Base-by-base conservation (phyloP, 2,888 invertebrate species). In the Oxytorus armatus region DNA sequence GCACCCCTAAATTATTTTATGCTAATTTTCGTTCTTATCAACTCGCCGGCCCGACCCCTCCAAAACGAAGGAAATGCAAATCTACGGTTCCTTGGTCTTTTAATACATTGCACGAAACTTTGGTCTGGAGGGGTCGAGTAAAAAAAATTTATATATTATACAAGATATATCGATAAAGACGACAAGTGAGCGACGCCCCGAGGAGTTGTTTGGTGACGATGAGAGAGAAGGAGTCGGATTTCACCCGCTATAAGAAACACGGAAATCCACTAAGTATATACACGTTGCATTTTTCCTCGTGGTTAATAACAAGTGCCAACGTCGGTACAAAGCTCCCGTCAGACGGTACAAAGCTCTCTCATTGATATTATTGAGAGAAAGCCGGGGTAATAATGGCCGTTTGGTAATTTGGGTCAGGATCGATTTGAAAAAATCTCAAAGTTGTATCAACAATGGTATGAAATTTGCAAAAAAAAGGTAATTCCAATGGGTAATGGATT, bases 191-290 rank as follows among this genome's bases (percentile, higher is more conserved):
- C 36, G 16, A 70, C 33, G 29, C 18, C 14, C 21, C n/a, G 5
- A 11, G 14, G 18, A n/a, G 10, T 47, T 21, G 33, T 33, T 23
- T 11, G 4, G 2, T 10, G 25, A 16, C 0, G 10, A n/a, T 29
- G 49, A 23, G 18, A 66, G 21, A 51, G 63, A 16, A 65, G 18
- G 29, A 29, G 53, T 0, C 14, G 29, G 18, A 74, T 33, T 74
- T 47, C 11, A 25, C 36, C 57, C 21, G 57, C 25, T 74, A 16
- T n/a, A 39, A 74, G 74, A 47, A 74, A 83, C 83, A 82, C 74
- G 82, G 66, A 83, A 83, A 83, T 68, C 83, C 83, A 83, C 82
- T 82, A 83, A 59, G 69, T 72, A 21, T n/a, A n/a, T 33, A 70
- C 29, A 61, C 29, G 29, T 66, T 39, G 42, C 25, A 59, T 57